These are phyloP conservation scores for Rhinoderma darwinii DNA, from an alignment of 2,113 vertebrate genomes.

Conservation along the genomic window DNA sequence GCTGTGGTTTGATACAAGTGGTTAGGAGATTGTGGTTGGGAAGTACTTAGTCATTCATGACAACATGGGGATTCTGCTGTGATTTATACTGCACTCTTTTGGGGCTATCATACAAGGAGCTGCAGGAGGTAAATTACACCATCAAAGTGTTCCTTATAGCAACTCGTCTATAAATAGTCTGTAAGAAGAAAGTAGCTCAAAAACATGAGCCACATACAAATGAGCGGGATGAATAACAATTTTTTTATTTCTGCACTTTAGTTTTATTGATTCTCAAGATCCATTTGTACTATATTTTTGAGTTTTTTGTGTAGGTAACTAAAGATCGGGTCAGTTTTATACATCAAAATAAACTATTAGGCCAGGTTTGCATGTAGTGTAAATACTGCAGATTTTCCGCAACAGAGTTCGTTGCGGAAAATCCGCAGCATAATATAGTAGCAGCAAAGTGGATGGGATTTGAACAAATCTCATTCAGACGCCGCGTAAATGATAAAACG, in stretches of 20 bases:
- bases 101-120: neutral
- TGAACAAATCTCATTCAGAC: no score
- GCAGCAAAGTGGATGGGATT: no score
- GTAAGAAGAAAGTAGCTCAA: neutral
- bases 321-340: no score
- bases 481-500: no score
- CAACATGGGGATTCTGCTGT: neutral
- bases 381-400: no score
- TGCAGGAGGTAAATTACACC: neutral
- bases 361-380: no score
- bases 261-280: neutral
- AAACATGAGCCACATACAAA: neutral
- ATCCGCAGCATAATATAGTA: no score
- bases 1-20: neutral
- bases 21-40: neutral
- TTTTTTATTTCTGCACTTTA: neutral
- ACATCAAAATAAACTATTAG: no score
- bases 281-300: neutral
- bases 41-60: neutral
- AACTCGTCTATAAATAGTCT: neutral
- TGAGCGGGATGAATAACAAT: neutral
- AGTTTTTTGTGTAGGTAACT: neutral
- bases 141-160: neutral
- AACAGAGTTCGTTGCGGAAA: no score
- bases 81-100: neutral